These are phyloP conservation scores for Apodemus agrarius DNA, from an alignment of 2,797 vertebrate genomes.

Conservation along the genomic window DNA sequence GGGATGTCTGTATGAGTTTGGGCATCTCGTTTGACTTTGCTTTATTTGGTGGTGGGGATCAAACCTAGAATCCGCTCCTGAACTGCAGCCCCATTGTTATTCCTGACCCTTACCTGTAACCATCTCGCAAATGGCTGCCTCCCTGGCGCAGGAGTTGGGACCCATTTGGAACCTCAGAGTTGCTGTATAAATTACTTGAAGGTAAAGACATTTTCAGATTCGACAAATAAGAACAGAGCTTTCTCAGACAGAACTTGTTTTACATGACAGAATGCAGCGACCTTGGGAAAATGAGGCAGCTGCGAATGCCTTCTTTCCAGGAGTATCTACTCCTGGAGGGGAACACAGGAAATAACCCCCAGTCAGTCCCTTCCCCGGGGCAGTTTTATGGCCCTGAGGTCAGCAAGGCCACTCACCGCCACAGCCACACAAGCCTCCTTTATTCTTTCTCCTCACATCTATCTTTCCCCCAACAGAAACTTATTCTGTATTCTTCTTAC, in stretches of 20 bases:
- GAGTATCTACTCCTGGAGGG: not conserved
- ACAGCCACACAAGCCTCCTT: not conserved
- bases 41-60: not conserved
- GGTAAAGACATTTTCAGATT: conserved; percentile 1
- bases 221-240: not conserved
- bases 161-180: not conserved
- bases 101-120: not conserved
- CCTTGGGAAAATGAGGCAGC: not conserved
- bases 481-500: not conserved
- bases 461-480: not conserved
- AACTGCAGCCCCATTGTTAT: not conserved
- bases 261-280: not conserved
- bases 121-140: not conserved
- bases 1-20: not conserved
- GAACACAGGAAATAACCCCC: not conserved
- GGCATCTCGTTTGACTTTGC: not conserved
- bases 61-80: not conserved
- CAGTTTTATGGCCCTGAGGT: not conserved
- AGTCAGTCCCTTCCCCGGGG: not conserved
- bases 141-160: not conserved
- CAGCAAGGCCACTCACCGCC: not conserved
- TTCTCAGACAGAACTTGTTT: not conserved
- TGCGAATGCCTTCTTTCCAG: not conserved
- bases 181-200: not conserved
- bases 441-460: not conserved